Evolutionary conservation across 2,113 vertebrate genomes (phyloP).

Genomic region (Chitala chitala): DNA sequence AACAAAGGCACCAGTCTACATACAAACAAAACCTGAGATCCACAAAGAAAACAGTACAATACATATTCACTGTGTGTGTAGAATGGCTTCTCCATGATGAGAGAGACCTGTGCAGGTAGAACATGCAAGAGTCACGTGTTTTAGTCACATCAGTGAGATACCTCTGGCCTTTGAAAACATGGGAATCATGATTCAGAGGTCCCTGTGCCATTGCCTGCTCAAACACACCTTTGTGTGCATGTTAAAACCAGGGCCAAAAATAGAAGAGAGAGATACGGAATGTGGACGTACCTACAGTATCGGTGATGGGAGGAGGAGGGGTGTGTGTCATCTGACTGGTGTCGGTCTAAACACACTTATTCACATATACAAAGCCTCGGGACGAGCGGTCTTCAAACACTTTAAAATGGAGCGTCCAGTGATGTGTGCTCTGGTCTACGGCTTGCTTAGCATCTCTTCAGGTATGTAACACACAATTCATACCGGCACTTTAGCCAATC

Average conservation of each 20-base stretch:
- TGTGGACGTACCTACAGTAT: not conserved
- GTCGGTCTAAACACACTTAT: too few relatives aligned
- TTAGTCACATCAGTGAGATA: not conserved
- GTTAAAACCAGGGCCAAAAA: constrained; percentile 4
- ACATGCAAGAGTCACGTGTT: not conserved
- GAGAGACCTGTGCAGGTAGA: not conserved
- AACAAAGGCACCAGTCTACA: not conserved
- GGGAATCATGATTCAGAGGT: not conserved
- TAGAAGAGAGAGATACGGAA: constrained; percentile 38
- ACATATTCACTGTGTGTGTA: too few relatives aligned
- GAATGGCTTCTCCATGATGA: not conserved
- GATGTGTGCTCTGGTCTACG: constrained; percentile 35
- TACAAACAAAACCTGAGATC: not conserved
- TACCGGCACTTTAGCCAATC: not conserved
- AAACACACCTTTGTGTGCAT: constrained; percentile 37
- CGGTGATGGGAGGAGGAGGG: not conserved
- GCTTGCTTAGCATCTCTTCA: constrained; percentile 5
- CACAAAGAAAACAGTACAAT: too few relatives aligned
- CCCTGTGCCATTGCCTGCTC: constrained; percentile 23
- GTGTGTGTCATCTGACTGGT: too few relatives aligned
- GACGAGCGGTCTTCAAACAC: not conserved
- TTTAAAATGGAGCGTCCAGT: constrained; percentile 31
- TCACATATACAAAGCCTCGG: not conserved
- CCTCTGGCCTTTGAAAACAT: not conserved
- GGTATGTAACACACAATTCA: constrained; percentile 39